Conservation (phyloP, 2,113 vertebrate species). For the Cavia porcellus region DNA sequence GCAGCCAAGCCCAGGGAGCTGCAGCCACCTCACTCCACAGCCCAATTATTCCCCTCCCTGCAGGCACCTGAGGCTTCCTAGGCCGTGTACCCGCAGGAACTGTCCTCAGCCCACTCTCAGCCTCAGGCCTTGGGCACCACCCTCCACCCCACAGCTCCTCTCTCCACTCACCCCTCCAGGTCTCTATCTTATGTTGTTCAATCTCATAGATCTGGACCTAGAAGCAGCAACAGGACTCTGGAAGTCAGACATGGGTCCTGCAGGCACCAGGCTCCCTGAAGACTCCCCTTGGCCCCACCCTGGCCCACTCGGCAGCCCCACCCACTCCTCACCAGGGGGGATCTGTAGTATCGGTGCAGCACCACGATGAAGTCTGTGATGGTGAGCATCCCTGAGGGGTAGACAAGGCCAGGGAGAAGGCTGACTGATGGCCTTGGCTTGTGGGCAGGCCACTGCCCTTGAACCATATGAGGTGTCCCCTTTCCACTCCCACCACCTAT, state of each 20-base stretch:
- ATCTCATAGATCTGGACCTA: constrained; percentile 98
- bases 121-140: background rate
- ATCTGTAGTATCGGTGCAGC: constrained; percentile 97
- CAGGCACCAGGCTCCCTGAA: accelerated
- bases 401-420: background rate
- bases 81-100: background rate
- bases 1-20: background rate
- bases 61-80: background rate
- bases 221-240: background rate
- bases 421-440: background rate
- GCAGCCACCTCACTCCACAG: background rate
- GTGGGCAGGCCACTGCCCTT: background rate
- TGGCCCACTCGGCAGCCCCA: background rate
- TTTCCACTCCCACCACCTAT: constrained; percentile 57
- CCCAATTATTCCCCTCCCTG: background rate
- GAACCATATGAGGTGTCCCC: background rate
- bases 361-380: constrained; percentile 99
- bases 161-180: constrained; percentile 94
- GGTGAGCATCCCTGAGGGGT: constrained; percentile 94
- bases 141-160: background rate
- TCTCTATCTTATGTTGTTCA: constrained; percentile 98
- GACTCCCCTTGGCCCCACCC: background rate
- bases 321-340: constrained; percentile 92
- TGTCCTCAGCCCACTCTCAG: accelerated
- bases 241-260: background rate